A percentile compares a stretch with the other conserved stretches of the same genome.
phyloP scores from a whole-genome alignment of 92 coral and sea anemone genomes.

The Blastomussa wellsi region DNA sequence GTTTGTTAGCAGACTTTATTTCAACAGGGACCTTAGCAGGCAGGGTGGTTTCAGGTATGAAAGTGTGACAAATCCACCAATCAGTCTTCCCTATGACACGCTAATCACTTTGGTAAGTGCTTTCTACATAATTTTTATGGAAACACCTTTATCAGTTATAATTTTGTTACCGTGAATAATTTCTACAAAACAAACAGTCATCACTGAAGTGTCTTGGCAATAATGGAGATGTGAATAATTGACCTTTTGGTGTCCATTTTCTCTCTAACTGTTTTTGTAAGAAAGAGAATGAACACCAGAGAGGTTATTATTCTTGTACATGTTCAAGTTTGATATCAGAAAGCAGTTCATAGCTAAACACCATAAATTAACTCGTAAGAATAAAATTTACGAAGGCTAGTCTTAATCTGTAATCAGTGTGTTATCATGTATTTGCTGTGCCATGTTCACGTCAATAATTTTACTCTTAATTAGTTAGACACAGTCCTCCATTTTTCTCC shows the following conservation, averaged over 20 bases:
- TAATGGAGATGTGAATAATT: not conserved
- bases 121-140: not conserved
- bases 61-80: conserved; percentile 63
- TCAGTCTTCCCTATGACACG: conserved; percentile 78
- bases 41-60: conserved; percentile 84
- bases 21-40: conserved; percentile 65
- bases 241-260: conserved; percentile 1
- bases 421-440: not conserved
- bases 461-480: too few relatives aligned
- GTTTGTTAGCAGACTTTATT: not conserved
- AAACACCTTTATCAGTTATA: not conserved
- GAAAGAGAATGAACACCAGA: conserved; percentile 6
- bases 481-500: too few relatives aligned
- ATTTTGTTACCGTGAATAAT: not conserved
- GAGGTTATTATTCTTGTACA: not conserved
- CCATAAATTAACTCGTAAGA: too few relatives aligned
- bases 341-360: not conserved
- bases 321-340: not conserved
- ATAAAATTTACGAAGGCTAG: too few relatives aligned
- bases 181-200: not conserved
- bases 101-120: conserved; percentile 77
- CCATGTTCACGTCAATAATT: not conserved
- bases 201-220: not conserved
- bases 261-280: not conserved
- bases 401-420: too few relatives aligned